Base-by-base conservation (phyloP, 2,888 invertebrate genomes). In the Apocheima hispidaria region DNA sequence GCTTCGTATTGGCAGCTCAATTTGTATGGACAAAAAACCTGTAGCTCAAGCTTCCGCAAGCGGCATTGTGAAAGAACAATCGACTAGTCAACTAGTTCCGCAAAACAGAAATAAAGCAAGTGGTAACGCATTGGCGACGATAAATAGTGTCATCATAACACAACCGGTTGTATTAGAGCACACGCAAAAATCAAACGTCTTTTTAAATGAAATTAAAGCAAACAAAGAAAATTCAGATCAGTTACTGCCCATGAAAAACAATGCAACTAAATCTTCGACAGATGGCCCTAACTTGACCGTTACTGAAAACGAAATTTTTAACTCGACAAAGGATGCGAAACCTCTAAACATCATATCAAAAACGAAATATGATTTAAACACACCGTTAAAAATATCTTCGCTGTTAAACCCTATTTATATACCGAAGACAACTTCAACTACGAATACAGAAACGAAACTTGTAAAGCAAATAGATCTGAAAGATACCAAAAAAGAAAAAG, bases 321-420 rank as follows among this genome's bases (percentile, higher is more conserved):
- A 63, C 52, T 16, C 60, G 20, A 63, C 51, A 12, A 60, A 51
- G 10, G 56, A 57, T 21, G 16, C 41, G 7, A 52, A 56, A 48
- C 41, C 48, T 12, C 38, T 46, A 1, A 20, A 55, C 51, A 21
- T 46, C 12, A 20, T 65, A 53, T 38, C 69, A 60, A 64, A 74
- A 65, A 40, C 70, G 60, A 56, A 61, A 70, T 62, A 68, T 81
- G 41, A 75, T 58, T 55, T 61, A 23, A 63, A 58, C 43, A 84
- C 78, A 3, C 90, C 91, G 6, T 70, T 90, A 66, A 89, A 81
- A 77, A 86, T 91, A 75, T 91, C 91, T 9, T 85, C 90, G 1
- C 71, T 91, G 41, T 72, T 91, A 52, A 87, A 87, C 71, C 86
- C 86, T 43, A 77, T 82, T 56, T 83, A 83, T 63, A 54, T 83